A percentile compares a stretch with the other conserved stretches of the same genome.
Evolutionary conservation across 1,140 invertebrate species (phyloP).

Genomic region (Philaenus spumarius): DNA sequence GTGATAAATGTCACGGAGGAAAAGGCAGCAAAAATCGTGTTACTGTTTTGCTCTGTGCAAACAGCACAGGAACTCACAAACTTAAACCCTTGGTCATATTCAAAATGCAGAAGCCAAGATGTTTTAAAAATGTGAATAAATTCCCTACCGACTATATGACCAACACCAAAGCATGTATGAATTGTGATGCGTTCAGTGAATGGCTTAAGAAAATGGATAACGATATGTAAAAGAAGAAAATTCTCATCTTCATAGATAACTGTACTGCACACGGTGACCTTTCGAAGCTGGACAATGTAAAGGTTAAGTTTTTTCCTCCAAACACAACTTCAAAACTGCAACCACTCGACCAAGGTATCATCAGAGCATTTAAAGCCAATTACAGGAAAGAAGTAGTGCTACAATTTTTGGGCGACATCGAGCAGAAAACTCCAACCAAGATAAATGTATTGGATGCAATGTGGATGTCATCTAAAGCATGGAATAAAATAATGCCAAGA

Average conservation of each 20-base stretch:
- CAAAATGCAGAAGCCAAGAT: slow-evolving; percentile 38
- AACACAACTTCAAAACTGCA: too few relatives aligned
- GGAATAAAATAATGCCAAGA: too few relatives aligned
- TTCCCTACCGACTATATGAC: slow-evolving; percentile 33
- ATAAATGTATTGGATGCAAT: too few relatives aligned
- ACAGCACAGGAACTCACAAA: slow-evolving; percentile 38
- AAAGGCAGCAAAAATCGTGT: slow-evolving; percentile 39
- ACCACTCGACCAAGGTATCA: too few relatives aligned
- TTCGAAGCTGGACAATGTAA: too few relatives aligned
- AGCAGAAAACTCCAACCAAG: too few relatives aligned
- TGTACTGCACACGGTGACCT: too few relatives aligned
- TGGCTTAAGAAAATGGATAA: slow-evolving; percentile 24
- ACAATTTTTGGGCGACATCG: too few relatives aligned
- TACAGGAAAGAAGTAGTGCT: too few relatives aligned
- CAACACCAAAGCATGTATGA: slow-evolving; percentile 43
- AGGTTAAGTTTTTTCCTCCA: too few relatives aligned
- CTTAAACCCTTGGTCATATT: slow-evolving; percentile 38
- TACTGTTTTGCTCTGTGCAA: slow-evolving; percentile 36
- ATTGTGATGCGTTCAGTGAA: slow-evolving; percentile 32
- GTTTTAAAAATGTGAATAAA: slow-evolving; percentile 35
- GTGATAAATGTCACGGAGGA: slow-evolving; percentile 34
- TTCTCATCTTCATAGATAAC: slow-evolving; percentile 26
- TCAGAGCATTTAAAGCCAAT: too few relatives aligned
- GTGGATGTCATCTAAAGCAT: too few relatives aligned
- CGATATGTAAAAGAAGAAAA: slow-evolving; percentile 28